phyloP scores from a whole-genome alignment of 1,140 invertebrate genomes.

The Wiebesia pumilae region DNA sequence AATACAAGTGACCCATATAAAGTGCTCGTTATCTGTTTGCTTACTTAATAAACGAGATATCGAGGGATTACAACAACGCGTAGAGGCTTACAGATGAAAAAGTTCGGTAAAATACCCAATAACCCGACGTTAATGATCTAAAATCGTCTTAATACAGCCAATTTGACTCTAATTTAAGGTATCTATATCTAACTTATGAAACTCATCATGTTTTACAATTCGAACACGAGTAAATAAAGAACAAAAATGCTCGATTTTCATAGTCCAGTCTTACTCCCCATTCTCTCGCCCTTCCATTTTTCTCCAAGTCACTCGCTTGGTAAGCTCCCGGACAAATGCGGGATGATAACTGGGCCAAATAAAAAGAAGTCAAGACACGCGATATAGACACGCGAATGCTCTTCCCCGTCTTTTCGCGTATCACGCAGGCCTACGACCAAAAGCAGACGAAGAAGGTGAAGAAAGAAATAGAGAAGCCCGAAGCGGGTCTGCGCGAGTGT shows the following conservation, averaged over 20 bases:
- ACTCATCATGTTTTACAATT: neutral
- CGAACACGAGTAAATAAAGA: neutral
- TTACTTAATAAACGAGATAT: too few relatives aligned
- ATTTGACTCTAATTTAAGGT: neutral
- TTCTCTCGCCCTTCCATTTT: neutral
- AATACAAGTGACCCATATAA: too few relatives aligned
- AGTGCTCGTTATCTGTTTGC: too few relatives aligned
- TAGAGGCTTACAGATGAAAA: too few relatives aligned
- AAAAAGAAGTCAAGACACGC: neutral
- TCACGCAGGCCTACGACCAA: neutral
- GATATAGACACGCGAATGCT: neutral
- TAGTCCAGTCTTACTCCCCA: neutral
- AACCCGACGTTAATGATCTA: neutral
- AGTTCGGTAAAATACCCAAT: too few relatives aligned
- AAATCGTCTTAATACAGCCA: neutral
- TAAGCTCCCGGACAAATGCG: neutral
- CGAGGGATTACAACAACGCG: too few relatives aligned
- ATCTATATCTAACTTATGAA: neutral
- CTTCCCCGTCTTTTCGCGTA: neutral
- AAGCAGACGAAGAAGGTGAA: neutral
- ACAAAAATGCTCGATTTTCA: neutral
- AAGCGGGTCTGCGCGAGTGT: too few relatives aligned
- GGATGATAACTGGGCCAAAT: neutral
- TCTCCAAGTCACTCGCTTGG: neutral
- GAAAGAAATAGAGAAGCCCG: neutral